Percentiles rank a stretch among this genome's conserved stretches.
These are phyloP conservation scores for Delphinapterus leucas DNA, from an alignment of 2,113 vertebrate genomes.

Conservation along the genomic window DNA sequence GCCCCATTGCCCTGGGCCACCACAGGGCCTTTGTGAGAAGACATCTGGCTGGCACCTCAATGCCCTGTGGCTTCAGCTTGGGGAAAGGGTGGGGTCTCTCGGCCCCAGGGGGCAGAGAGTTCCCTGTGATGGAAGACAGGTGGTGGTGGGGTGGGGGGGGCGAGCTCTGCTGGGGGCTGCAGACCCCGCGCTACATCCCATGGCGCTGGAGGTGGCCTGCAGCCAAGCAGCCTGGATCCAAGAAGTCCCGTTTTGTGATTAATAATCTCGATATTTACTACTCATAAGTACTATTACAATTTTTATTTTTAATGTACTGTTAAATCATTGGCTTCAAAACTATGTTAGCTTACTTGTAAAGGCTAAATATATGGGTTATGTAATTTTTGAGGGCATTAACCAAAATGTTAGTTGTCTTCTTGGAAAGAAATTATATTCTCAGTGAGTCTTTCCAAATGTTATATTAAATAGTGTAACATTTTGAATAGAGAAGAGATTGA, in stretches of 20 bases:
- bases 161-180: conserved; percentile 53
- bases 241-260: neutral
- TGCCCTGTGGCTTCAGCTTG: no score
- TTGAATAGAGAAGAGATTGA: neutral
- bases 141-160: neutral
- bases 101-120: no score
- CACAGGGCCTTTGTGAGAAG: no score
- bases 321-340: neutral
- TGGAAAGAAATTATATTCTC: neutral
- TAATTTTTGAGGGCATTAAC: conserved; percentile 2
- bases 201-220: conserved; percentile 47
- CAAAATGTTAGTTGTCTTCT: neutral
- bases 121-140: neutral
- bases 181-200: conserved; percentile 59
- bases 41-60: no score
- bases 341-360: neutral
- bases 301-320: neutral
- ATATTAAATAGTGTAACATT: neutral
- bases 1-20: no score
- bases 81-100: no score
- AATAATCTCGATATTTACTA: neutral
- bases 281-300: neutral
- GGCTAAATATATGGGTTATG: neutral
- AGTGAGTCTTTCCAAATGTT: neutral
- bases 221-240: conserved; percentile 47